phyloP scores from a whole-genome alignment of 2,888 invertebrate genomes.

The Diogma glabrata region DNA sequence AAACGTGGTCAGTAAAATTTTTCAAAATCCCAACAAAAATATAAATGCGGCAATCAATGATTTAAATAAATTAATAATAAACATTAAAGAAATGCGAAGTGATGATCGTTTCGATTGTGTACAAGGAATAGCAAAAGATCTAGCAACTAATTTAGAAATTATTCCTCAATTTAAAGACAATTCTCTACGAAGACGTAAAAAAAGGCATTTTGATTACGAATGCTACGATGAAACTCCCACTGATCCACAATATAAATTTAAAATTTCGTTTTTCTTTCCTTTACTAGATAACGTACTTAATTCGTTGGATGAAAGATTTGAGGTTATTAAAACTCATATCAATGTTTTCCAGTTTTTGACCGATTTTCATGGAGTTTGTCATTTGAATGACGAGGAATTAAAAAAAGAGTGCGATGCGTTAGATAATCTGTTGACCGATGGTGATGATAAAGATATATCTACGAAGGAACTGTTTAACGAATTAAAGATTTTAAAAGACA shows the following conservation, averaged over 20 bases:
- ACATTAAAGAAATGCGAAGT: neutral
- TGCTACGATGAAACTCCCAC: neutral
- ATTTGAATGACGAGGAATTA: neutral
- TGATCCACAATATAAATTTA: neutral
- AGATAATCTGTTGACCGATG: neutral
- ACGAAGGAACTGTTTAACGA: neutral
- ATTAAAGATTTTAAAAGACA: neutral
- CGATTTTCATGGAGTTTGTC: neutral
- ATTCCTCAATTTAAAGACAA: neutral
- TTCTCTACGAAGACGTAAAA: constrained; percentile 1
- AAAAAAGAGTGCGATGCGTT: neutral
- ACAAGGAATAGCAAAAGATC: neutral
- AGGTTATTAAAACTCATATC: neutral
- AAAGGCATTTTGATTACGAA: neutral
- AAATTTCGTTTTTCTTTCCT: neutral
- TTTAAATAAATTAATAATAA: neutral
- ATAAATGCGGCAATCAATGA: neutral
- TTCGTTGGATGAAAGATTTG: neutral
- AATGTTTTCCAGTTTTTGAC: neutral
- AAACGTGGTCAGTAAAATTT: constrained; percentile 1
- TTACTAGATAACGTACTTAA: neutral
- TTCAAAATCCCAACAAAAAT: neutral
- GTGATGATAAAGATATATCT: constrained; percentile 1
- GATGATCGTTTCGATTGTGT: neutral
- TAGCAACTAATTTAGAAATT: neutral